These are phyloP conservation scores for Helleia helle DNA, from an alignment of 2,888 invertebrate species.

Conservation along the genomic window DNA sequence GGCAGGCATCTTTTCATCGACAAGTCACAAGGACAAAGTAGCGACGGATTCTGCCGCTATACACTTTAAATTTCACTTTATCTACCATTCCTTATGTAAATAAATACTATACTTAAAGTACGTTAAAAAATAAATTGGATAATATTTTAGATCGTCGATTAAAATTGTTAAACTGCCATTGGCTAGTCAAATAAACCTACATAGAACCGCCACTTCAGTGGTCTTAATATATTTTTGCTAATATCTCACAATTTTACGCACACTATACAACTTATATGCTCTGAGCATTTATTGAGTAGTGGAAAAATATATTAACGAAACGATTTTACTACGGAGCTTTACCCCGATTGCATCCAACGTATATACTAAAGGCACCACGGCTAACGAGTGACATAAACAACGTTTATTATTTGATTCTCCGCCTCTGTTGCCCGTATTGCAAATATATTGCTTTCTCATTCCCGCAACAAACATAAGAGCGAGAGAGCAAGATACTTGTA, in stretches of 20 bases:
- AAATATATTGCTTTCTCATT: not conserved
- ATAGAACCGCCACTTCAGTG: not conserved
- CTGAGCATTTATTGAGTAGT: not conserved
- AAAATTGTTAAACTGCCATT: constrained; percentile 5
- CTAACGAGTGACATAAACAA: not conserved
- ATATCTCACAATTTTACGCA: not conserved
- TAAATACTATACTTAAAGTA: constrained; percentile 7
- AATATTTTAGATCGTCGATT: not conserved
- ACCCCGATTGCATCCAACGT: not conserved
- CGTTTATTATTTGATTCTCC: not conserved
- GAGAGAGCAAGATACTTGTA: not conserved
- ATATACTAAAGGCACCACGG: not conserved
- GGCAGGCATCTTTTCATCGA: no score
- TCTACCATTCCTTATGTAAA: not conserved
- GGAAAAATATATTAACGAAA: not conserved
- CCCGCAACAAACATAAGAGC: no score
- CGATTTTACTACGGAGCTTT: not conserved
- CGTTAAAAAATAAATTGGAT: not conserved
- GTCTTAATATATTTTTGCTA: not conserved
- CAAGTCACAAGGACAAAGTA: not conserved
- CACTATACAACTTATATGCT: not conserved
- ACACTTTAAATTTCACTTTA: not conserved
- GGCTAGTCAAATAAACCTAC: not conserved
- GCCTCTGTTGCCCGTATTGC: not conserved
- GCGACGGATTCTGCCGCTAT: not conserved